phyloP scores from a whole-genome alignment of 2,113 vertebrate species.

The Mionectes macconnelli region DNA sequence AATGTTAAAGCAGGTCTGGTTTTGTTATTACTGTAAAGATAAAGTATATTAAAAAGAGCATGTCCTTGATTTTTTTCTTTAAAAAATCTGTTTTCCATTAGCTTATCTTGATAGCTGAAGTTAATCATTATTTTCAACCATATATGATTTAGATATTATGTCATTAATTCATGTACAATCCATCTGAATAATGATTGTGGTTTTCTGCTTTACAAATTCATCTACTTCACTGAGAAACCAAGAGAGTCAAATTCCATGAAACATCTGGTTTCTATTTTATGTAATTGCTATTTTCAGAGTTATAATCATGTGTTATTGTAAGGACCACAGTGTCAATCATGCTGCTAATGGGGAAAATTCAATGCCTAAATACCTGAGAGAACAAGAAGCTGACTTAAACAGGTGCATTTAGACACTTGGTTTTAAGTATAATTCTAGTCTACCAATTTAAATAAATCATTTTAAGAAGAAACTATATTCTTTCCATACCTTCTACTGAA shows the following conservation, averaged over 20 bases:
- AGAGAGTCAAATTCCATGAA: slow-evolving; percentile 80
- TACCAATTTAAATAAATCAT: slow-evolving; percentile 82
- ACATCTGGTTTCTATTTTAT: slow-evolving; percentile 90
- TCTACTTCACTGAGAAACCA: slow-evolving; percentile 85
- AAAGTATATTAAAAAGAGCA: slow-evolving; percentile 70
- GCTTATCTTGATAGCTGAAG: slow-evolving; percentile 83
- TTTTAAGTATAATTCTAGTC: slow-evolving; percentile 78
- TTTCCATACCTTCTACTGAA: slow-evolving; percentile 68
- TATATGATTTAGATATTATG: slow-evolving; percentile 90
- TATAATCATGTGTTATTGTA: slow-evolving; percentile 93
- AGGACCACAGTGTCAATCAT: slow-evolving; percentile 89
- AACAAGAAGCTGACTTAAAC: slow-evolving; percentile 80
- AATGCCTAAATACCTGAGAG: slow-evolving; percentile 83
- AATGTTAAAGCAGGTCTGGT: slow-evolving; percentile 66
- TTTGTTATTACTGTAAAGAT: slow-evolving; percentile 74
- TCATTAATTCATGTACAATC: slow-evolving; percentile 89
- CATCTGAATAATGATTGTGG: slow-evolving; percentile 87
- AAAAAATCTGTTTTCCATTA: slow-evolving; percentile 79
- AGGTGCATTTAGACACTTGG: slow-evolving; percentile 81
- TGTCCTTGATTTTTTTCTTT: slow-evolving; percentile 47
- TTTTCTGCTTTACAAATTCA: slow-evolving; percentile 88
- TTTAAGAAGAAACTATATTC: slow-evolving; percentile 77
- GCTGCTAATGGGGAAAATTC: slow-evolving; percentile 82
- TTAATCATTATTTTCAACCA: slow-evolving; percentile 84
- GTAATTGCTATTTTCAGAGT: slow-evolving; percentile 90